These are phyloP conservation scores for Brienomyrus longianalis DNA, from an alignment of 2,113 vertebrate genomes.

Conservation along the genomic window DNA sequence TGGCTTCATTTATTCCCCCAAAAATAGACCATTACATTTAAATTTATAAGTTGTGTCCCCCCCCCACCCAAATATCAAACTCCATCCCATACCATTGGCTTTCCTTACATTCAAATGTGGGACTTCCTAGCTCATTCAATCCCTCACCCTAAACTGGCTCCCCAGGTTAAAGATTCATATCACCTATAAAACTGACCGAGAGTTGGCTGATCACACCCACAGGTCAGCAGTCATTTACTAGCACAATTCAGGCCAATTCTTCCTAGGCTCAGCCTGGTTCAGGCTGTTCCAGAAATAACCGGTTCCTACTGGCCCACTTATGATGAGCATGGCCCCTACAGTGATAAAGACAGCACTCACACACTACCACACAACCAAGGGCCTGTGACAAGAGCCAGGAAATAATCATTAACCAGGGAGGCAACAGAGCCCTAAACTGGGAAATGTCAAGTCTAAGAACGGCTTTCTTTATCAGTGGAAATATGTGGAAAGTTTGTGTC, in stretches of 20 bases:
- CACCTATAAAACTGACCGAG: not conserved
- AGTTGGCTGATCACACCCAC: not conserved
- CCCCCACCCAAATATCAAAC: not conserved
- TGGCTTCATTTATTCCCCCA: not conserved
- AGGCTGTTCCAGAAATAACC: conserved; percentile 8
- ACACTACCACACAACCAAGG: conserved; percentile 7
- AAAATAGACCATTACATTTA: not conserved
- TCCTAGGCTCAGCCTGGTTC: not conserved
- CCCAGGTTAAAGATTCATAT: not conserved
- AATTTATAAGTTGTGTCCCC: not conserved
- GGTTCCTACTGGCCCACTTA: not conserved
- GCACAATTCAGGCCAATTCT: not conserved
- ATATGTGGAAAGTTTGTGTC: conserved; percentile 9
- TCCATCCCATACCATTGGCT: not conserved
- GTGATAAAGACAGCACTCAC: conserved; percentile 26
- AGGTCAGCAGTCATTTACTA: not conserved
- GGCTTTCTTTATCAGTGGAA: conserved; percentile 37
- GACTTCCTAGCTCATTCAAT: not conserved
- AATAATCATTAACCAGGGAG: conserved; percentile 32
- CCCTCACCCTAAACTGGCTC: no score
- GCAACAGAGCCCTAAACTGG: conserved; percentile 34
- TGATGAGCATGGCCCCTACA: not conserved
- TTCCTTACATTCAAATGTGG: not conserved
- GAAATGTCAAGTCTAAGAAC: conserved; percentile 37
- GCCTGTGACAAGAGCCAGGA: conserved; percentile 15